Percentiles rank a stretch among this genome's conserved stretches.
Conservation (phyloP, 1,140 invertebrate genomes). For the Drosophila insularis region DNA sequence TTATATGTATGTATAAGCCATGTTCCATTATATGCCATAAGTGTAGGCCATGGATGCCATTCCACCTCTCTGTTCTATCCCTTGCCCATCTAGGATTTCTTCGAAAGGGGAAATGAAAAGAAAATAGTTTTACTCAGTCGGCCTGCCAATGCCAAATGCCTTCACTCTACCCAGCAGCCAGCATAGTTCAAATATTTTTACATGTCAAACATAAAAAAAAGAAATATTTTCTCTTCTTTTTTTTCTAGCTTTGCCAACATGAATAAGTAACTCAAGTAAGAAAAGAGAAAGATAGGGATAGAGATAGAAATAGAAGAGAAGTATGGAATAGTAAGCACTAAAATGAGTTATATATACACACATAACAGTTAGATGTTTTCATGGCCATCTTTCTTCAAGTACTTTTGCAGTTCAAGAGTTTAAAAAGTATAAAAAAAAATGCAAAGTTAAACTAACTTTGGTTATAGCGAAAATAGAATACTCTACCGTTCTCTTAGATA, state of each 20-base stretch:
- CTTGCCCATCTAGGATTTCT: neutral
- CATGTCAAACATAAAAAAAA: constrained; percentile 52
- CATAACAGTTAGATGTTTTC: constrained; percentile 41
- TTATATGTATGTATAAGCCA: constrained; percentile 47
- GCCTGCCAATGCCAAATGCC: constrained; percentile 47
- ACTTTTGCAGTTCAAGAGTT: constrained; percentile 53
- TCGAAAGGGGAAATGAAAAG: constrained; percentile 61
- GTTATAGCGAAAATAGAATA: constrained; percentile 5
- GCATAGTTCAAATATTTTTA: constrained; percentile 63
- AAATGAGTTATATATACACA: constrained; percentile 55
- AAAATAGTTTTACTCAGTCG: constrained; percentile 70
- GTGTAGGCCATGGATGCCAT: constrained; percentile 31
- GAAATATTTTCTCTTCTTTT: constrained; percentile 13
- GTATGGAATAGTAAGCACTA: constrained; percentile 36
- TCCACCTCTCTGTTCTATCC: neutral
- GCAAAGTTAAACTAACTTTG: constrained; percentile 2
- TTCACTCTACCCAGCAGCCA: neutral
- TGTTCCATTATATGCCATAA: constrained; percentile 56
- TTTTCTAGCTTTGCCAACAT: constrained; percentile 35
- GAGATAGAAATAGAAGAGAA: constrained; percentile 18
- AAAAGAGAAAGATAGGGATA: neutral
- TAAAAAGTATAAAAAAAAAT: constrained; percentile 34
- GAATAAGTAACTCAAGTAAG: neutral
- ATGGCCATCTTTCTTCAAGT: constrained; percentile 30
- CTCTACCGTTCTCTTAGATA: neutral